Base-by-base conservation (phyloP, 1,140 invertebrate genomes). In the Heliothis subflexa region DNA sequence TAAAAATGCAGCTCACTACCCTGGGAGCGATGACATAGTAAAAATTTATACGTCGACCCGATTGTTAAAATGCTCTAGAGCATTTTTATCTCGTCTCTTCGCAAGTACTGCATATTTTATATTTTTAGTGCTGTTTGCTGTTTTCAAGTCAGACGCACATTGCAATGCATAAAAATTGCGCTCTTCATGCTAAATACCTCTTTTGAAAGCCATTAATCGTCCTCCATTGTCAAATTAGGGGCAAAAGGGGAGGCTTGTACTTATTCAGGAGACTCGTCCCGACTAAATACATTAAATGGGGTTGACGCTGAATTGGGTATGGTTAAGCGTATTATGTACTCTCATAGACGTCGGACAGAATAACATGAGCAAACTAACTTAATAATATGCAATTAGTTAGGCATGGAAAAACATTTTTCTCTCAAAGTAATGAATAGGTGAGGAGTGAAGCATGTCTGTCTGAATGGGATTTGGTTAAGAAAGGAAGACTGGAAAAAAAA, bases 21-120 rank as follows among this genome's bases (percentile, higher is more conserved):
- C 16, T 16, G 33, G 57, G 55, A 74, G 71, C 25, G 71, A 49
- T 61, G 71, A 74, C 55, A 61, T 61, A 74, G 54, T 28, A 74
- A 74, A 61, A 61, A 74, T 74, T 74, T 73, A 73, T 73, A 59
- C 55, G 40, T 49, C 71, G 71, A 74, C 71, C 71, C 45, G 71
- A 61, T 74, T 49, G 71, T 74, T 49, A 59, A 73, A 71, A 55
- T 55, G 52, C n/a, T 61, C 40, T 13, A 18, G 40, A 59, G 71
- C 18, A 61, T 40, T 74, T 74, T 74, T 74, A 74, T 74, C 71
- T 74, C 55, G 12, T 16, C 33, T 7, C 16, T 18, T 4, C 40
- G 55, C 54, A 40, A 55, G 25, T 10, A 11, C 18, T 73, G 71
- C 16, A 74, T 74, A 50, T 74, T 74, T 61, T 49, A 74, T 49